phyloP scores from a whole-genome alignment of 2,888 invertebrate species.

The Therioaphis trifolii region DNA sequence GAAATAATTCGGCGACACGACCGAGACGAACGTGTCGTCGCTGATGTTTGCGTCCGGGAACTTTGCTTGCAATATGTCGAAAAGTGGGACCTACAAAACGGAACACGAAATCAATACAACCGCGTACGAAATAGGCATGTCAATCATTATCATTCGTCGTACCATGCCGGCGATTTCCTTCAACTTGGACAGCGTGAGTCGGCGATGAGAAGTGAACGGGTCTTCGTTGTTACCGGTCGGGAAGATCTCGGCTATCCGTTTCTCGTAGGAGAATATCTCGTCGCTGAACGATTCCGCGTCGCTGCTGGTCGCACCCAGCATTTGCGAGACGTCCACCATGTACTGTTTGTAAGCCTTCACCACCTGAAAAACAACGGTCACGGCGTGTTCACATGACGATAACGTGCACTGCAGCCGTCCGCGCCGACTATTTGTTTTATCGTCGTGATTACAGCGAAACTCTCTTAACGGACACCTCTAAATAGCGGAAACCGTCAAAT shows the following conservation, averaged over 20 bases:
- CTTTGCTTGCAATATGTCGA: constrained; percentile 70
- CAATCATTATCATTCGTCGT: constrained; percentile 66
- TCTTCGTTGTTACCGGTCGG: constrained; percentile 68
- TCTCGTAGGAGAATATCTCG: constrained; percentile 72
- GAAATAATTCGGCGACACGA: constrained; percentile 72
- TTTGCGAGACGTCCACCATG: constrained; percentile 71
- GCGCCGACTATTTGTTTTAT: too few relatives aligned
- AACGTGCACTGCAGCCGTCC: too few relatives aligned
- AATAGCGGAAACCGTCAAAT: too few relatives aligned
- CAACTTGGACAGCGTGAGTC: constrained; percentile 69
- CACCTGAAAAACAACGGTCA: constrained; percentile 68
- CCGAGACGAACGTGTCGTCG: constrained; percentile 71
- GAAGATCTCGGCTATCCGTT: constrained; percentile 72
- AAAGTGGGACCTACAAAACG: constrained; percentile 69
- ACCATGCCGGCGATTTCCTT: constrained; percentile 70
- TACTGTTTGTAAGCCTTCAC: constrained; percentile 71
- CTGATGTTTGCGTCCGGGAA: constrained; percentile 71
- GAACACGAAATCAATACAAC: constrained; percentile 33
- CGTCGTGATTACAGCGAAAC: too few relatives aligned
- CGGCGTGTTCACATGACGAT: background rate
- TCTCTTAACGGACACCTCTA: too few relatives aligned
- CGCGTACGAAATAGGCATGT: background rate
- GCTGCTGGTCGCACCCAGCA: constrained; percentile 70
- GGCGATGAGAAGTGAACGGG: constrained; percentile 69
- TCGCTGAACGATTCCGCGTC: constrained; percentile 71